Base-by-base conservation (phyloP, 1,140 invertebrate species). In the Pseudachorutes palmiensis region DNA sequence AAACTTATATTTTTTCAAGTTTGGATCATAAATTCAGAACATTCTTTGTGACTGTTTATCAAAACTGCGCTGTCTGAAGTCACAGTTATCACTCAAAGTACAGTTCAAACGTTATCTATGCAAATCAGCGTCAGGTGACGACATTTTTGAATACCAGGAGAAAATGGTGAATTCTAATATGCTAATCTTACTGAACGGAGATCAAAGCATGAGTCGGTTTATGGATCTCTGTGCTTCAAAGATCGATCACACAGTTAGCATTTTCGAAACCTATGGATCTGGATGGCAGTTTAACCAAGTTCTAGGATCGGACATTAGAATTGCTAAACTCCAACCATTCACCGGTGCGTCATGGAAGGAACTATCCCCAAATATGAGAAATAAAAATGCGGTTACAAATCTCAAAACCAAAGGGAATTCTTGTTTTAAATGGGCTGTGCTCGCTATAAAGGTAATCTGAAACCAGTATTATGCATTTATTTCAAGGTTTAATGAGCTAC, bases 381-480 rank as follows among this genome's bases (percentile, higher is more conserved):
- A 45, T 12, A 63, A 63, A 26, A 36, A 45, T 24, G 30, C 26
- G 9, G 16, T 28, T 22, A 36, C 45, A 12, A 63, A 63, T 45
- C 12, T 63, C 22, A 41, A 48, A 45, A 63, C 14, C 9, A 31
- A 36, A 31, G 61, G 31, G 2, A 48, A 63, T 19, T 2, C 36
- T 3, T 63, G 61, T 26, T 63, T 63, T 36, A 32, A 63, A 41
- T 63, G 36, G 31, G 61, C 61, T 24, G 61, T 63, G 2, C 29
- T 63, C 3, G 9, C 31, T 16, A 61, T 29, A 45, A 45, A 45
- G 19, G 36, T 45, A 45, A 45, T 45, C 19, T 19, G 19, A 45
- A 45, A 45, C 9, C 36, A 12, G 36, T 19, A 45, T 45, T 19
- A 12, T 45, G 19, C 36, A 45, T 12, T 12, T 45, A 19, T 45